Evolutionary conservation across 2,797 vertebrate species (phyloP), one percentile per base, ranked within the genome.

Genomic region (Macropus fuliginosus): DNA sequence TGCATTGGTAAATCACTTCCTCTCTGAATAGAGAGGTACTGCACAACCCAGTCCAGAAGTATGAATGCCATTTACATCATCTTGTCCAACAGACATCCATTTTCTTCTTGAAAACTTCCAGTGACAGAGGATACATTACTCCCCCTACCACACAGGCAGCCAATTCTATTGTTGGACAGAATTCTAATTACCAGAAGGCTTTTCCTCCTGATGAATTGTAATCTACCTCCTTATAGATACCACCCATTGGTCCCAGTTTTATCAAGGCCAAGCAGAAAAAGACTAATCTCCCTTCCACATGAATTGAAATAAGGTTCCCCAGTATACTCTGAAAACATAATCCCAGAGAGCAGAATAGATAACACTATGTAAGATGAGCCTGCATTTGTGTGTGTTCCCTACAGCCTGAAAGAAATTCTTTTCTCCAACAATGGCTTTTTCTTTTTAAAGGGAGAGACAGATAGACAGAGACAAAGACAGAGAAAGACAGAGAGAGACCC

Each of bases 381-480:
- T 59, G 12, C 1, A 66, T 62, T 94, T 55, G 91, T 56, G 66
- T 74, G 3, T 46, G 5, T 46, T 50, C 40, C 46, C 2, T 55
- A 50, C 81, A n/a, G 55, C 56, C 92, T 93, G 55, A 95, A 81
- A 0, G 21, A 74, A 12, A 5, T 24, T 87, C 91, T 52, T 94
- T 27, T 24, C 18, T 31, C 46, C 13, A 92, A 92, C 81, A 52
- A 92, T 52, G 24, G 24, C 27, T 8, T 81, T 81, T 81, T 81
- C 74, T 81, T 46, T 27, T 81, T 81, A 81, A 81, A 21, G 21
- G 27, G n/a, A 81, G 18, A 81, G 40, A 46, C 21, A 81, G 18
- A 57, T 24, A 56, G 55, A 62, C 3, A 18, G 16, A 94, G 91
- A 93, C 54, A 87, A 2, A 93, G n/a, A 28, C 92, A 97, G 34